A percentile compares a stretch with the other conserved stretches of the same genome.
phyloP scores from a whole-genome alignment of 2,888 invertebrate genomes.

The Hyalella azteca region DNA sequence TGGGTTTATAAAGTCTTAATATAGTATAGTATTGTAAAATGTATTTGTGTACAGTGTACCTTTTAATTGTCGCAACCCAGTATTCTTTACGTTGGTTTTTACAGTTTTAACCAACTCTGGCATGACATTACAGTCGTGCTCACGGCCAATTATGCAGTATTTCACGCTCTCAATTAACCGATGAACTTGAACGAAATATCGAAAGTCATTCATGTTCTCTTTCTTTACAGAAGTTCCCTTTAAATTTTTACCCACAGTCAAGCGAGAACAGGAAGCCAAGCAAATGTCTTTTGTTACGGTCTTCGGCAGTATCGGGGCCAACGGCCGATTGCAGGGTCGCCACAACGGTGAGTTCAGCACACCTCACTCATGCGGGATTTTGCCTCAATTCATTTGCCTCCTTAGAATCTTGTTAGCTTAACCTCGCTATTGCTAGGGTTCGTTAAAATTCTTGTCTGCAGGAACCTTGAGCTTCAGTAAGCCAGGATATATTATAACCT shows the following conservation, averaged over 20 bases:
- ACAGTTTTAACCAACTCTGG: not conserved
- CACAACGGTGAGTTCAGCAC: constrained; percentile 4
- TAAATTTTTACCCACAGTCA: not conserved
- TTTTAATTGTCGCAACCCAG: not conserved
- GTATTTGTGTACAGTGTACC: not conserved
- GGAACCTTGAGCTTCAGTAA: no score
- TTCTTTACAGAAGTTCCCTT: not conserved
- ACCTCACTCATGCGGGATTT: no score
- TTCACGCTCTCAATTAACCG: not conserved
- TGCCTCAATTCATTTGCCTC: no score
- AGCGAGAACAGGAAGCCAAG: not conserved
- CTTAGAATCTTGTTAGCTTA: no score
- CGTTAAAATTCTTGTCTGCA: no score
- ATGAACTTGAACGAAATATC: not conserved
- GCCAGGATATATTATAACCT: not conserved
- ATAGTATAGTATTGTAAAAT: no score
- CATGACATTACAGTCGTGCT: no score
- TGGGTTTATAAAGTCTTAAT: no score
- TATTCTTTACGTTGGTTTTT: not conserved
- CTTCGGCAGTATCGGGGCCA: constrained; percentile 33
- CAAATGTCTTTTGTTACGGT: constrained; percentile 35
- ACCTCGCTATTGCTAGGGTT: no score
- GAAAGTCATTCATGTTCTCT: not conserved
- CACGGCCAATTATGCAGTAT: no score
- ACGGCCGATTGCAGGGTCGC: constrained; percentile 25